Base-by-base conservation (phyloP, 2,797 vertebrate species). In the Miichthys miiuy region DNA sequence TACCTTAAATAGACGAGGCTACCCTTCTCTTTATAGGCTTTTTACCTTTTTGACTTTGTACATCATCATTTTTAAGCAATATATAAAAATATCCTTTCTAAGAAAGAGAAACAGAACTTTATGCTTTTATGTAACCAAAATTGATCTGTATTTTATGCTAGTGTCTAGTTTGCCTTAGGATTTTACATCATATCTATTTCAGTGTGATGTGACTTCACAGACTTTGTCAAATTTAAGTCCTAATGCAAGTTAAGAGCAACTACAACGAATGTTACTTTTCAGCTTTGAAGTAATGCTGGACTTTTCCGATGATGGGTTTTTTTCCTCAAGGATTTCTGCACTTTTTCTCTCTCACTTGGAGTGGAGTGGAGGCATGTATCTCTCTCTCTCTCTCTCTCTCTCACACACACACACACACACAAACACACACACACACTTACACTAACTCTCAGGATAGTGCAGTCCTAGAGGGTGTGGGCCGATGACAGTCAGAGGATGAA, bases 401-500 rank as follows among this genome's bases (percentile, higher is more conserved):
- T 51, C 60, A 34, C 48, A 62, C 70, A 54, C 61, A 66, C 75
- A 48, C 57, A 25, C 71, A 52, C 72, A 62, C 41, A 56, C 57
- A 75, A 56, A 16, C 44, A 54, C 66, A 60, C 56, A 60, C 54
- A 63, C 57, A 64, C 57, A 77, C 72, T 68, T 55, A 42, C 44
- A 42, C 73, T 54, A 55, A 79, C 78, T 77, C 79, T 77, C 75
- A 69, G 79, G 70, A 69, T 72, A 80, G 80, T 74, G 27, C 20
- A 72, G 79, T 88, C 76, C 77, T 76, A 56, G 68, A 74, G 84
- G 62, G 77, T 78, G 72, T 77, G 52, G 58, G 82, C 9, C 12
- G 58, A 82, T 90, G 89, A 87, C 89, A 90, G 92, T 90, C 82
- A 71, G 86, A 87, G 87, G 88, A 93, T 91, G 72, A 88, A 89